Evolutionary conservation across 2,888 invertebrate genomes (phyloP).

Genomic region (Oxyteleia sp.): DNA sequence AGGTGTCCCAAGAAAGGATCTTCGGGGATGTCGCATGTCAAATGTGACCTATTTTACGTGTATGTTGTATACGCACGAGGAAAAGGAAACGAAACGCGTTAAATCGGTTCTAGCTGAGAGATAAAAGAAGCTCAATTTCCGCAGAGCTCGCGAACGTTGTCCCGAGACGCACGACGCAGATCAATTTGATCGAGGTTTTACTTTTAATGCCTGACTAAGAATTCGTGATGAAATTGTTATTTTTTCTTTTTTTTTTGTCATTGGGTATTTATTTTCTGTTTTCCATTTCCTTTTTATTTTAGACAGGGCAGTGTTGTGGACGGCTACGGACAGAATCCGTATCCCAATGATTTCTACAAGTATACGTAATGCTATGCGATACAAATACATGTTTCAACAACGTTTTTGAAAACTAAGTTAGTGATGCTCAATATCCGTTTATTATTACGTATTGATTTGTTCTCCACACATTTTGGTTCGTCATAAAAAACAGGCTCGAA

Average conservation of each 20-base stretch:
- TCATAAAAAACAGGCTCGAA: conserved; percentile 70
- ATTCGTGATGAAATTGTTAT: conserved; percentile 11
- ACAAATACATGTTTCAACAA: conserved; percentile 86
- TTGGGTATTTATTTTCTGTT: conserved; percentile 7
- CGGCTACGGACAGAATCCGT: conserved; percentile 86
- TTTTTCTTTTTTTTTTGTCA: too few species aligned
- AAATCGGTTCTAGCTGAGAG: conserved; percentile 13
- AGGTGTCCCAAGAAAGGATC: conserved; percentile 3
- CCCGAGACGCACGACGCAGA: conserved; percentile 38
- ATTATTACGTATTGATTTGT: conserved; percentile 78
- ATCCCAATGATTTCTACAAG: conserved; percentile 86
- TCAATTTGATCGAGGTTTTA: conserved; percentile 32
- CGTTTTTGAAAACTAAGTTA: conserved; percentile 84
- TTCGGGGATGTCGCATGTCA: conserved; percentile 9
- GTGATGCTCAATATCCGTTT: conserved; percentile 63
- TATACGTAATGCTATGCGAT: conserved; percentile 84
- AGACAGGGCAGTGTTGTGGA: conserved; percentile 87
- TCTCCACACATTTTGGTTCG: conserved; percentile 14
- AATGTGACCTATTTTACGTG: conserved; percentile 10
- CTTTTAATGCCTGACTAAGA: conserved; percentile 12
- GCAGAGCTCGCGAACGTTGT: conserved; percentile 10
- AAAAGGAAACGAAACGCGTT: neutral
- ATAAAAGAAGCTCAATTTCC: conserved; percentile 46
- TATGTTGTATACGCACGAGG: conserved; percentile 12
- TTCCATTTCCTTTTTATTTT: conserved; percentile 73